Evolutionary conservation across 2,797 vertebrate species (phyloP), one percentile per base, ranked within the genome.

Genomic region (Macroramphosus scolopax): DNA sequence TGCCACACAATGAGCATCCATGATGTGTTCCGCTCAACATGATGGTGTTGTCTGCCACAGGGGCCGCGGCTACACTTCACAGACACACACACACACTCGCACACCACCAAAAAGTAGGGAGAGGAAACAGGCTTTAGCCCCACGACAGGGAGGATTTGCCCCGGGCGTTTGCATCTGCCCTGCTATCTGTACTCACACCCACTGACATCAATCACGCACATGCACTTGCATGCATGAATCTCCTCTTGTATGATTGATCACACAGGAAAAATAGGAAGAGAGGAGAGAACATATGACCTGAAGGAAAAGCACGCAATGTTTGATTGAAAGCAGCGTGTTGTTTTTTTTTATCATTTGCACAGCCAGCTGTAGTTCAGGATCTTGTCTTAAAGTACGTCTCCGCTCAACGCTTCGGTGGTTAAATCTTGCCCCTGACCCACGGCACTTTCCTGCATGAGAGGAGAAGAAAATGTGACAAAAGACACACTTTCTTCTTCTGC

Each of bases 221-320:
- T 53, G 40, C 54, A 49, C 42, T 63, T 47, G 44, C 64, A 68
- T 43, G 59, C 63, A 68, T 43, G 32, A 63, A 65, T 63, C 49
- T 75, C 51, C 44, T 74, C 65, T 69, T 63, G 45, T 78, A 34
- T 76, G 78, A 85, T 84, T 83, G 84, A 86, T 86, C 77, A 74
- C 81, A 78, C 55, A 34, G 24, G 44, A 20, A 48, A 65, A 68
- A 59, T 39, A 66, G 42, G 61, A 77, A 66, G 59, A 40, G 34
- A 65, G 6, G 6, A 3, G 20, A n/a, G 9, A 63, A 53, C 51
- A 65, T 29, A 37, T 57, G 67, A 71, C 78, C 68, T 48, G 33
- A 37, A 81, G 81, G 67, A 47, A 64, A 72, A 65, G 30, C 51
- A 64, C 17, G 35, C 17, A 51, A 51, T 61, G 61, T n/a, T 62